Evolutionary conservation across 2,888 invertebrate species (phyloP).

Genomic region (Clivina fossor): DNA sequence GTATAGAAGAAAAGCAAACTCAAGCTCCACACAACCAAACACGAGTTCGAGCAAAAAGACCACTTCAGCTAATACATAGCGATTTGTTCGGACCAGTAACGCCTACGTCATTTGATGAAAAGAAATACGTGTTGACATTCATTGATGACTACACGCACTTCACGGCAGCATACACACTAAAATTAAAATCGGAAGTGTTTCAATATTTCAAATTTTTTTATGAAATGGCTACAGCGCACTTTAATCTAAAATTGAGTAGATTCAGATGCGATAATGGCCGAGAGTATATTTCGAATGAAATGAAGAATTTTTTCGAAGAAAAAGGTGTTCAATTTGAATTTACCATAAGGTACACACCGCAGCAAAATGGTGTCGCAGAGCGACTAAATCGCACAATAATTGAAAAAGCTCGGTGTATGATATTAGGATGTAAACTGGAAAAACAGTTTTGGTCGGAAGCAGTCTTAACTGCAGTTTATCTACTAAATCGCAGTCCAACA

Average conservation of each 20-base stretch:
- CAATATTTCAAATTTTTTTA: constrained; percentile 34
- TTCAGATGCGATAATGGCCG: constrained; percentile 44
- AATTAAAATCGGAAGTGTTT: constrained; percentile 42
- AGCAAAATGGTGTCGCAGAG: constrained; percentile 44
- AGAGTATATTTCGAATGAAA: constrained; percentile 45
- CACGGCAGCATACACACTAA: constrained; percentile 37
- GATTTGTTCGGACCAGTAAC: constrained; percentile 42
- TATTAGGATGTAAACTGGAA: constrained; percentile 34
- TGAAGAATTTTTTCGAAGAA: constrained; percentile 38
- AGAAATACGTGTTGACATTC: constrained; percentile 35
- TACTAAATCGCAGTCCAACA: constrained; percentile 47
- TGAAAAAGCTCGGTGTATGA: constrained; percentile 39
- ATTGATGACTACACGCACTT: constrained; percentile 45
- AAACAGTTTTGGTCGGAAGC: constrained; percentile 43
- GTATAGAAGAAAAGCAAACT: constrained; percentile 40
- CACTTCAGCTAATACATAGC: constrained; percentile 40
- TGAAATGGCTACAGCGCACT: constrained; percentile 38
- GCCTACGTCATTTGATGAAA: constrained; percentile 38
- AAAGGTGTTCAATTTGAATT: constrained; percentile 42
- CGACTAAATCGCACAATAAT: constrained; percentile 41
- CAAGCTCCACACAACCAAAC: constrained; percentile 32
- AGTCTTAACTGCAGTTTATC: constrained; percentile 46
- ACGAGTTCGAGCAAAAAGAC: constrained; percentile 36
- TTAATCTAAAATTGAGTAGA: constrained; percentile 2
- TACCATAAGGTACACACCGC: constrained; percentile 42